Conservation (phyloP, 2,888 invertebrate species). For the Dascillus cervinus region DNA sequence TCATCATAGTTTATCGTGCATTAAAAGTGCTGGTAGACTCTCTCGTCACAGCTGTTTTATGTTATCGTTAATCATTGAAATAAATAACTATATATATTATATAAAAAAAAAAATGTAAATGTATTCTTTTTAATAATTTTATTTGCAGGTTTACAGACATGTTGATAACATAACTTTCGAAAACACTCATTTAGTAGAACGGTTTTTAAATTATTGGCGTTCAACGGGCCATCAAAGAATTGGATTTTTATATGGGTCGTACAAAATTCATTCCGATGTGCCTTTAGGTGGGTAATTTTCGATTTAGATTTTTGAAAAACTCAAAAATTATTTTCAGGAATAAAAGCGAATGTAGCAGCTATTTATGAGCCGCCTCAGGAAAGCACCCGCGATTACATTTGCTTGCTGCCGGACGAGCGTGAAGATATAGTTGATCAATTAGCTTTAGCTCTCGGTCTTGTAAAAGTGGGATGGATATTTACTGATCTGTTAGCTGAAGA, state of each 20-base stretch:
- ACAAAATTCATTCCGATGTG: slow-evolving; percentile 87
- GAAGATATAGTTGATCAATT: slow-evolving; percentile 66
- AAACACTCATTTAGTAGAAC: slow-evolving; percentile 88
- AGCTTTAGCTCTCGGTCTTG: slow-evolving; percentile 69
- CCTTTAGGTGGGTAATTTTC: slow-evolving; percentile 71
- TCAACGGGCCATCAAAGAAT: slow-evolving; percentile 87
- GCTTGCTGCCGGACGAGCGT: slow-evolving; percentile 62
- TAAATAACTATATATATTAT: no score
- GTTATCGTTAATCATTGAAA: no score
- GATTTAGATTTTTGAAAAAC: no score
- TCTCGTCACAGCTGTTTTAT: no score
- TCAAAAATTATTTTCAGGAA: slow-evolving; percentile 48
- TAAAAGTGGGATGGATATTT: slow-evolving; percentile 94
- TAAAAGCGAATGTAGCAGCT: slow-evolving; percentile 79
- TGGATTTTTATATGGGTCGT: slow-evolving; percentile 86
- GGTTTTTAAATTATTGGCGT: slow-evolving; percentile 96
- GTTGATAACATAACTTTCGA: slow-evolving; percentile 97
- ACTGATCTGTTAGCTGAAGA: slow-evolving; percentile 91
- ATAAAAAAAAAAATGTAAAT: no score
- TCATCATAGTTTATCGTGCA: no score
- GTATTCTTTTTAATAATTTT: no score
- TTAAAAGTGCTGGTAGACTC: no score
- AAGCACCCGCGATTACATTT: slow-evolving; percentile 65
- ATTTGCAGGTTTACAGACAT: slow-evolving; percentile 80
- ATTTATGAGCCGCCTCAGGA: slow-evolving; percentile 98